phyloP scores from a whole-genome alignment of 2,888 invertebrate species.

The Clivina fossor region DNA sequence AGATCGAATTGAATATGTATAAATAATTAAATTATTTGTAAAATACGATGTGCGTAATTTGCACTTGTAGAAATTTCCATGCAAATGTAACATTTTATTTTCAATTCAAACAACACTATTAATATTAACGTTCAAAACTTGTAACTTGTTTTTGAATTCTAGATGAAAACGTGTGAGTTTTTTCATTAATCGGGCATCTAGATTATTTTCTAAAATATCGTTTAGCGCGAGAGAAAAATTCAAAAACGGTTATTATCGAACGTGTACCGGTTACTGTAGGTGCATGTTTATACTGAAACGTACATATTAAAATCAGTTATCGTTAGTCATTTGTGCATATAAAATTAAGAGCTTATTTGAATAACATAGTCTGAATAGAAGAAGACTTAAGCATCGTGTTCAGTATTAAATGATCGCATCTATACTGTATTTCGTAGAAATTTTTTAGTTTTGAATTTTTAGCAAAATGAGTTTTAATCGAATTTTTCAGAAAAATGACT shows the following conservation, averaged over 20 bases:
- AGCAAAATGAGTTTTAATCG: too few relatives aligned
- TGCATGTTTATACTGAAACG: not conserved
- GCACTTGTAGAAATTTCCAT: conserved; percentile 29
- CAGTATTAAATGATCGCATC: too few relatives aligned
- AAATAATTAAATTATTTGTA: conserved; percentile 29
- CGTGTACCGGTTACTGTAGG: not conserved
- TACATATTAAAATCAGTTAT: conserved; percentile 24
- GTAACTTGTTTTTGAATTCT: too few relatives aligned
- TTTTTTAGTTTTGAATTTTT: too few relatives aligned
- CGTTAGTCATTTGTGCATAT: conserved; percentile 32
- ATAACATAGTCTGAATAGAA: too few relatives aligned
- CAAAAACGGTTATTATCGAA: conserved; percentile 17
- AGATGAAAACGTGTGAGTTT: conserved; percentile 16
- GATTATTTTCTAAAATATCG: conserved; percentile 29
- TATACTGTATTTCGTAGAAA: too few relatives aligned
- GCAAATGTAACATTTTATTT: conserved; percentile 23
- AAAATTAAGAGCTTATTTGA: conserved; percentile 30
- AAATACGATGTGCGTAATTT: conserved; percentile 17
- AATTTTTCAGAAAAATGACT: too few relatives aligned
- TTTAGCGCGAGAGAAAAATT: too few relatives aligned
- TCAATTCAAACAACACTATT: conserved; percentile 14
- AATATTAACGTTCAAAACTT: conserved; percentile 14
- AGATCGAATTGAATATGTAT: conserved; percentile 26
- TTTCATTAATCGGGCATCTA: conserved; percentile 19
- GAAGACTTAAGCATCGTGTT: too few relatives aligned